phyloP scores from a whole-genome alignment of 2,888 invertebrate species.

The Metallyticus violacea region DNA sequence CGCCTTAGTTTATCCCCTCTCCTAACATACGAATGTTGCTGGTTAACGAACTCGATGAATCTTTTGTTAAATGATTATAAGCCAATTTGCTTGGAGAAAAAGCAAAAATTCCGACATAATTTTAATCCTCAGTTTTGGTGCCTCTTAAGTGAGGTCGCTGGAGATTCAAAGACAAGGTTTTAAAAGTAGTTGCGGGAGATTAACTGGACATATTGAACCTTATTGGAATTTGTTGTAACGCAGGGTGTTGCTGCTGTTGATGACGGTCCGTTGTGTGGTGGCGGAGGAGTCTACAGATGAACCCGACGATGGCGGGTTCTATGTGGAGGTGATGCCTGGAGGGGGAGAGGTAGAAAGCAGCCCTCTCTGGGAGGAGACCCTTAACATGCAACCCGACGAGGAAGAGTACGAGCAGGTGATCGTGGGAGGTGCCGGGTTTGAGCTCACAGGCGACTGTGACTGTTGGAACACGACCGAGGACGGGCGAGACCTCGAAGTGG shows the following conservation, averaged over 20 bases:
- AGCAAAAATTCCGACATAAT: no score
- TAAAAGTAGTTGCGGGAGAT: no score
- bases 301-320: not conserved
- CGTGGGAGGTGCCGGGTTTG: not conserved
- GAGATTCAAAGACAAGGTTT: no score
- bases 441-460: conserved; percentile 15
- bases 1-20: no score
- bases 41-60: no score
- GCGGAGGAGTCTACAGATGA: not conserved
- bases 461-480: conserved; percentile 25
- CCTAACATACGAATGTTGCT: no score
- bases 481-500: conserved; percentile 30
- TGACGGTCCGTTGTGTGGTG: not conserved
- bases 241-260: not conserved
- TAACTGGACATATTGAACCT: no score
- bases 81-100: no score
- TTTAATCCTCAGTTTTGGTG: no score
- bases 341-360: not conserved
- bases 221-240: no score
- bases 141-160: no score
- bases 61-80: no score
- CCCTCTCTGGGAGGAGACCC: not conserved
- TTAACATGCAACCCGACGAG: not conserved
- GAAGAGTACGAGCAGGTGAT: not conserved
- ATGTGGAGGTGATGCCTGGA: not conserved